Evolutionary conservation across 1,140 invertebrate genomes (phyloP), one percentile per base, ranked within the genome.

Genomic region (Lamellibrachia luymesi): DNA sequence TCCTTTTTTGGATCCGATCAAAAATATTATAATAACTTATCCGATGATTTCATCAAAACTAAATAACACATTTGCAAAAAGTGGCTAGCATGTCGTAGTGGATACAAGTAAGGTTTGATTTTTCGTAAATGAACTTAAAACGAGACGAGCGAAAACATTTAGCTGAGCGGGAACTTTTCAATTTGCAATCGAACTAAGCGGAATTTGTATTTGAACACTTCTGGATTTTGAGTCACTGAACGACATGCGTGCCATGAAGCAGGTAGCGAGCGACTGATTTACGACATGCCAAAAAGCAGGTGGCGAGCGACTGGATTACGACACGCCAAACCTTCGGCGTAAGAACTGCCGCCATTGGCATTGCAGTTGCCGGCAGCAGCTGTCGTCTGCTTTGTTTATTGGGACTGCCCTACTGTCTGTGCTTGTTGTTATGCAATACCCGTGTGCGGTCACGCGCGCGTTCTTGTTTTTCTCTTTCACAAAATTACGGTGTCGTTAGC

Each of bases 281-380:
- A 80, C 64, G 64, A 80, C 64, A 80, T 80, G 64, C 64, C 64
- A 80, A 80, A 80, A 80, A 80, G 64, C 64, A 80, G 64, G 64
- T 80, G 64, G 64, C 13, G 64, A 22, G 64, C 64, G 13, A 80
- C 64, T 80, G 5, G 25, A 80, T 80, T 80, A 80, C 64, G 64
- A 22, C 64, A 80, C 13, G 64, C 64, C 64, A 80, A 80, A 80
- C 64, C 6, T 80, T 17, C 52, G 52, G 6, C 17, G 52, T 56
- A 56, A 56, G 52, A 56, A 56, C 6, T 17, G 52, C 52, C 64
- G 64, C 64, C 64, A 80, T 17, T 80, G 64, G 13, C 17, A 22
- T 80, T 80, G 7, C 64, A 80, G 64, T 22, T 22, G 17, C 64
- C 25, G 4, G 17, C 25, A 4, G 64, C 64, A 80, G 64, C 64